A percentile compares a stretch with the other conserved stretches of the same genome.
Conservation (phyloP, 2,888 invertebrate genomes). For the Cyclophora punctaria region DNA sequence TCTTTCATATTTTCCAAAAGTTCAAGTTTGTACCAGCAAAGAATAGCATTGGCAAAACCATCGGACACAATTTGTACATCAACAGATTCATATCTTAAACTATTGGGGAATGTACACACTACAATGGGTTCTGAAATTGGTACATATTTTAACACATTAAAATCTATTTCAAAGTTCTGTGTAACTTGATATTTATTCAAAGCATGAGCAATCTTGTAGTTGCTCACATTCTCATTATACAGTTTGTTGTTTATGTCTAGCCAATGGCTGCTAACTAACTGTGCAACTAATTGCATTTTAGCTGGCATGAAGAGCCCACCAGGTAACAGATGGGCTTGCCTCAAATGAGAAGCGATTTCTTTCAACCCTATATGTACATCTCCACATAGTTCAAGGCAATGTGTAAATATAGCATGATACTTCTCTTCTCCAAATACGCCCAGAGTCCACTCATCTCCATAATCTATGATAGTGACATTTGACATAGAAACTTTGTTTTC, state of each 20-base stretch:
- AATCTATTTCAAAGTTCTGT: conserved; percentile 71
- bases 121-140: conserved; percentile 45
- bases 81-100: conserved; percentile 25
- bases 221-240: conserved; percentile 70
- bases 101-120: conserved; percentile 32
- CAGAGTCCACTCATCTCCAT: conserved; percentile 39
- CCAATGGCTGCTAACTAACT: conserved; percentile 77
- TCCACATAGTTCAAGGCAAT: conserved; percentile 74
- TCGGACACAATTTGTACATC: conserved; percentile 39
- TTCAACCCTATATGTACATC: conserved; percentile 62
- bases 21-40: conserved; percentile 74
- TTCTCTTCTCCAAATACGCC: conserved; percentile 37
- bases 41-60: conserved; percentile 65
- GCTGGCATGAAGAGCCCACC: conserved; percentile 72
- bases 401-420: conserved; percentile 72
- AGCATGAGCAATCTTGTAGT: conserved; percentile 68
- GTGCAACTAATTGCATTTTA: conserved; percentile 65
- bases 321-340: conserved; percentile 43
- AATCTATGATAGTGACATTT: conserved; percentile 47
- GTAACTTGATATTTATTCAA: conserved; percentile 77
- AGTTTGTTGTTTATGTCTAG: conserved; percentile 74
- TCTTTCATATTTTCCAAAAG: conserved; percentile 46
- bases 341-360: conserved; percentile 37
- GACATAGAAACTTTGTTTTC: conserved; percentile 51
- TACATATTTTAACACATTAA: conserved; percentile 50